phyloP scores from a whole-genome alignment of 2,113 vertebrate species.

The Trematocara stigmaticum region DNA sequence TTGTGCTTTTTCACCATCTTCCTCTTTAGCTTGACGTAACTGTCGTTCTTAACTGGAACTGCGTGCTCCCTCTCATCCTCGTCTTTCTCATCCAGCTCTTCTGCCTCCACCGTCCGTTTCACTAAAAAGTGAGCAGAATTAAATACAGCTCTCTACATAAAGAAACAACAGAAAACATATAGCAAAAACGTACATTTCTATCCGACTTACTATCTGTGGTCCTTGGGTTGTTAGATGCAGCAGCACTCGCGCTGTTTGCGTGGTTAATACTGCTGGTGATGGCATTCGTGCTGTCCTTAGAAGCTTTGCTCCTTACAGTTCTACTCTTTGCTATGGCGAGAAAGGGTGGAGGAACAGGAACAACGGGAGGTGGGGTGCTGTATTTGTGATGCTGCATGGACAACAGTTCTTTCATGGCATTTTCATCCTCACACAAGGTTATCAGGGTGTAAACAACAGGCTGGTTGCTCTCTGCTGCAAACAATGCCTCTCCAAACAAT shows the following conservation, averaged over 20 bases:
- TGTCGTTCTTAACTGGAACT: slow-evolving; percentile 82
- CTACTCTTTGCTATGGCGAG: slow-evolving; percentile 40
- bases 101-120: slow-evolving; percentile 9
- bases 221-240: slow-evolving; percentile 6
- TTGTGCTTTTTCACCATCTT: slow-evolving; percentile 77
- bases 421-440: slow-evolving; percentile 85
- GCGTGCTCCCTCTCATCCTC: slow-evolving; percentile 73
- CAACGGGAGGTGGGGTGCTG: slow-evolving; percentile 74
- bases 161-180: neutral
- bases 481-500: slow-evolving; percentile 83
- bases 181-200: neutral
- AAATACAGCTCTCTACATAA: neutral
- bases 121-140: neutral
- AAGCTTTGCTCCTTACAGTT: slow-evolving; percentile 1
- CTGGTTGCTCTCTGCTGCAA: slow-evolving; percentile 77
- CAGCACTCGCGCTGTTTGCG: slow-evolving; percentile 2
- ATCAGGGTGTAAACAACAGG: slow-evolving; percentile 88
- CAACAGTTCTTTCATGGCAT: slow-evolving; percentile 76
- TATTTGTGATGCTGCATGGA: slow-evolving; percentile 82
- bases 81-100: slow-evolving; percentile 72
- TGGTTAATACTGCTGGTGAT: slow-evolving; percentile 69
- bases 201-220: slow-evolving; percentile 34
- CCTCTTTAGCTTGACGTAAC: slow-evolving; percentile 87
- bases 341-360: slow-evolving; percentile 36
- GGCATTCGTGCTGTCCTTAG: slow-evolving; percentile 36